Base-by-base conservation (phyloP, 2,797 vertebrate species). In the Gila robusta region DNA sequence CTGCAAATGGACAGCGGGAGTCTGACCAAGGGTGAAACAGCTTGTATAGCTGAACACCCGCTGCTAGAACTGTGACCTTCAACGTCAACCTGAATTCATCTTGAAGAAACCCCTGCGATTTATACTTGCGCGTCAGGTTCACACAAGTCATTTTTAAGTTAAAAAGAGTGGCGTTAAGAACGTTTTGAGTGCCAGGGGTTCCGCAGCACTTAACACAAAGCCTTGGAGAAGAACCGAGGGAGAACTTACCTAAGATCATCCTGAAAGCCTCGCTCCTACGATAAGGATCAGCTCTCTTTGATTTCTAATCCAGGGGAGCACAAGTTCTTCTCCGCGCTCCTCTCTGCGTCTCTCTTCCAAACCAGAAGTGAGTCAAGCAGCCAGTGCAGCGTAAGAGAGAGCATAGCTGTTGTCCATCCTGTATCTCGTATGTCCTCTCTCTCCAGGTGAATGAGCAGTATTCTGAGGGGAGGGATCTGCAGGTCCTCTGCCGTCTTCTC, bases 161-260 rank as follows among this genome's bases (percentile, higher is more conserved):
- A 37, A 71, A 32, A 82, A 64, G 28, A 56, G 71, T 66, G 21
- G 32, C 8, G 49, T 73, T 37, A 52, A 21, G 32, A 26, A 86
- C 70, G 41, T 71, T 87, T 54, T 5, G 49, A 56, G 70, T 21
- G 17, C 23, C 77, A 41, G 21, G 7, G 23, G 14, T 19, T 21
- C 49, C 12, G 5, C 35, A 74, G 12, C 49, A 44, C 44, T 59
- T 39, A 32, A 62, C 62, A 26, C 35, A 44, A 86, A 64, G n/a
- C 41, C 17, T 47, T 37, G 32, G 17, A 52, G 71, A 81, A 62
- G 56, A 69, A 44, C 28, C 10, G 32, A 56, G 35, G 17, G 5
- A 73, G 86, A 93, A 96, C 96, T 95, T 93, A 96, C 96, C 96
- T 91, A 96, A 91, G 94, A 96, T 96, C 96, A 96, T 96, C 91